Conservation (phyloP, 2,888 invertebrate genomes). For the Platerodrilus igneus region DNA sequence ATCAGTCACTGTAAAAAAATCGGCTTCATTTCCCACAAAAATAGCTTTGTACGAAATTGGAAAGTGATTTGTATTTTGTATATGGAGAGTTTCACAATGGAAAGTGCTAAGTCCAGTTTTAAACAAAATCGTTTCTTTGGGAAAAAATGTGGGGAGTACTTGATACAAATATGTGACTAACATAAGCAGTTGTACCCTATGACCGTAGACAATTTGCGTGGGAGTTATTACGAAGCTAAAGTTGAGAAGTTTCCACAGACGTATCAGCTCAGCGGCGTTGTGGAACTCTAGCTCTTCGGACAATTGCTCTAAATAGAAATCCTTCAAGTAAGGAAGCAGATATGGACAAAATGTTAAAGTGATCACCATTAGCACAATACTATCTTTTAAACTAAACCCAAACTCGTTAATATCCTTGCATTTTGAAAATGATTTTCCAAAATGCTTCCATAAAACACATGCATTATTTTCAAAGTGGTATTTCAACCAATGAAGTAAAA, state of each 20-base stretch:
- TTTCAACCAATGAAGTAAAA: constrained; percentile 47
- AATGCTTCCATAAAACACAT: constrained; percentile 46
- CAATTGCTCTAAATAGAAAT: constrained; percentile 48
- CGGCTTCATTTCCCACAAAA: constrained; percentile 35
- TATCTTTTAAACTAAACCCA: constrained; percentile 53
- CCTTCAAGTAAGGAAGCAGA: constrained; percentile 46
- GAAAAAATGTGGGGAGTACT: constrained; percentile 52
- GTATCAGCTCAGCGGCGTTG: constrained; percentile 55
- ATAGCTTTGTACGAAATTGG: constrained; percentile 33
- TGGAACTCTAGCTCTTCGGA: constrained; percentile 50
- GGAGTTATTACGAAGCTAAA: constrained; percentile 55
- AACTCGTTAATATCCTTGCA: constrained; percentile 46
- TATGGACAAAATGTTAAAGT: constrained; percentile 59
- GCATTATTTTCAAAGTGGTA: constrained; percentile 43
- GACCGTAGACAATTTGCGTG: constrained; percentile 52
- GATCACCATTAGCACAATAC: constrained; percentile 53
- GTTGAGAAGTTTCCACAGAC: constrained; percentile 53
- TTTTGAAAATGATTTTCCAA: constrained; percentile 38
- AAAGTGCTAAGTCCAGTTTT: constrained; percentile 49
- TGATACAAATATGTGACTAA: constrained; percentile 53
- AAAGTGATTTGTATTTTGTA: constrained; percentile 41
- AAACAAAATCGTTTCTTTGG: constrained; percentile 48
- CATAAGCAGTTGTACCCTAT: constrained; percentile 57
- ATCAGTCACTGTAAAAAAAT: constrained; percentile 28
- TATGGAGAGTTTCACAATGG: constrained; percentile 44